phyloP scores from a whole-genome alignment of 2,113 vertebrate species.

The Micronisus gabar region DNA sequence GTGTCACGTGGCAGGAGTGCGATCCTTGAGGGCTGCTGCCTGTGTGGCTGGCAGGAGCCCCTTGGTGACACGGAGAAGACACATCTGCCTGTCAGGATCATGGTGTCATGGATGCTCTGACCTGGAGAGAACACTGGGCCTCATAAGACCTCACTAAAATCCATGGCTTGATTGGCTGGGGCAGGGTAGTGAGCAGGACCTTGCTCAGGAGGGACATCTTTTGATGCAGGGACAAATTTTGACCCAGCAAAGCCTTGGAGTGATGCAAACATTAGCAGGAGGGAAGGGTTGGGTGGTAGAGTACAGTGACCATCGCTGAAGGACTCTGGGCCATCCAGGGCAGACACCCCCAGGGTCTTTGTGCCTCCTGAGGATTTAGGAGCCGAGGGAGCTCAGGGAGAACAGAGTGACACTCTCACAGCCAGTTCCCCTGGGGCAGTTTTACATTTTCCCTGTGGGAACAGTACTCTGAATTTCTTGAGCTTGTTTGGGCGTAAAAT shows the following conservation, averaged over 20 bases:
- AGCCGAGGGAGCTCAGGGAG: background rate
- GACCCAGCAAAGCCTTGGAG: background rate
- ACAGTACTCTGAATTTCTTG: conserved; percentile 41
- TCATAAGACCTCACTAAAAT: background rate
- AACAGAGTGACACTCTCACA: background rate
- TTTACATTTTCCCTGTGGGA: conserved; percentile 8
- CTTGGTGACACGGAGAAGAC: background rate
- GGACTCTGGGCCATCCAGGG: background rate
- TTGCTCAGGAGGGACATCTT: background rate
- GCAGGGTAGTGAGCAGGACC: background rate
- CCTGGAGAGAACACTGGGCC: background rate
- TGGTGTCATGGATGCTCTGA: background rate
- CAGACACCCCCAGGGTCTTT: accelerated
- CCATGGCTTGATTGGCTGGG: background rate
- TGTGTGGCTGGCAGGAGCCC: background rate
- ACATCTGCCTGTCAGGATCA: background rate
- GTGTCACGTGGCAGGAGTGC: accelerated
- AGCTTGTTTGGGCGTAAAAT: conserved; percentile 59
- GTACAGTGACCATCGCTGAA: background rate
- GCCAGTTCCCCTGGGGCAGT: background rate
- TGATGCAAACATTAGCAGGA: accelerated
- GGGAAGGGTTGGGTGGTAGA: accelerated
- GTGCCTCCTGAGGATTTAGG: background rate
- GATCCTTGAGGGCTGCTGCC: background rate
- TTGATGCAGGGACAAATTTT: background rate